Percentiles rank a stretch among this genome's conserved stretches.
Conservation (phyloP, 1,140 invertebrate species). For the Galleria mellonella region DNA sequence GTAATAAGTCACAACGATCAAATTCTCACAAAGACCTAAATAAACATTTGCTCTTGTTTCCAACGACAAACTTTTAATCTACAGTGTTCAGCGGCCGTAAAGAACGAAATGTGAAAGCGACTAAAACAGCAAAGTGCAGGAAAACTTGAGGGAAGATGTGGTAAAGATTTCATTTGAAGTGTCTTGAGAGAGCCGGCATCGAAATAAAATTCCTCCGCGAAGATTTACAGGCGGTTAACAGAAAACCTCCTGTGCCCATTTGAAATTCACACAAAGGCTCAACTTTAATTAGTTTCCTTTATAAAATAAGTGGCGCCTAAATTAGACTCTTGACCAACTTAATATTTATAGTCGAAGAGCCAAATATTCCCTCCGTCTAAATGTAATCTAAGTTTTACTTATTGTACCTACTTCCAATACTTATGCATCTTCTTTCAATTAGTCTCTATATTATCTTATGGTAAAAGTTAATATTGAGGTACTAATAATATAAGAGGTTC, state of each 20-base stretch:
- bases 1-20: no score
- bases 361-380: background rate
- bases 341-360: background rate
- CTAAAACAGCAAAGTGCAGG: constrained; percentile 1
- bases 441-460: no score
- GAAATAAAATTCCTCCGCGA: constrained; percentile 5
- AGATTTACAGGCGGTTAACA: background rate
- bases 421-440: no score
- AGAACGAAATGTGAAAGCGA: constrained; percentile 6
- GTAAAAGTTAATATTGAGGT: no score
- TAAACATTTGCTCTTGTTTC: no score
- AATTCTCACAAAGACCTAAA: no score
- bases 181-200: background rate
- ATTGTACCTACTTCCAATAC: background rate
- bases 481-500: no score
- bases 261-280: constrained; percentile 14
- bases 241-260: constrained; percentile 1
- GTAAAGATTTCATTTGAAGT: constrained; percentile 3
- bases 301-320: constrained; percentile 4
- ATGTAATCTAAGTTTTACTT: background rate
- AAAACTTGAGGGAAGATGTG: background rate
- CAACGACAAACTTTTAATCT: background rate
- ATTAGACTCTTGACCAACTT: constrained; percentile 4
- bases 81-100: constrained; percentile 3
- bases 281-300: constrained; percentile 20